Base-by-base conservation (phyloP, 2,113 vertebrate species). In the Tetrax tetrax region DNA sequence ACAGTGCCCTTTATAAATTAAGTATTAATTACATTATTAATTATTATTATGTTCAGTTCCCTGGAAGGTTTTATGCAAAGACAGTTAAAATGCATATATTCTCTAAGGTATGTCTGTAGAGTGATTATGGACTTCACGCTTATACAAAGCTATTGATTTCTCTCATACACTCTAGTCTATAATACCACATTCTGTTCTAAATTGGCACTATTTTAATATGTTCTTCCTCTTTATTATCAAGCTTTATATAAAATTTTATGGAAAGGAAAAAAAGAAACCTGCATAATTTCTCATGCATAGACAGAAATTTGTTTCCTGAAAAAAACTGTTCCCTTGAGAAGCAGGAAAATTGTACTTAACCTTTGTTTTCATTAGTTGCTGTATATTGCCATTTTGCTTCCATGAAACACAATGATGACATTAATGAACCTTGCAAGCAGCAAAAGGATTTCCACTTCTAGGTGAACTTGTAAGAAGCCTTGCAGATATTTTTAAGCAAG, bases 1-100 rank as follows among this genome's bases (percentile, higher is more conserved):
- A 81, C 80, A 87, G 76, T 96, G 84, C 41, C 87, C 88, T 97
- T 96, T 95, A 93, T 96, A 97, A 97, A 96, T 95, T 94, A 96
- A 96, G 85, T 95, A 96, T 94, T 97, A 97, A 96, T 97, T 97
- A 80, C 69, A 94, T 87, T 41, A 96, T 96, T 97, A 97, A 96
- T 97, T 97, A 92, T 95, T 94, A 87, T 96, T 89, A 91, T 87
- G 64, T 83, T 93, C 79, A 48, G 64, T 84, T 96, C 89, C 94
- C 95, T 78, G 72, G 81, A 85, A 91, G 82, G 61, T 84, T 83
- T 96, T 82, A 65, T 65, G 74, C 79, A 94, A 92, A 96, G 90
- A 79, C 78, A 89, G 79, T 95, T 93, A 91, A 96, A 96, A 96
- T 69, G 72, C 90, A 90, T 66, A 75, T 91, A 95, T 90, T 95